phyloP scores from a whole-genome alignment of 2,888 invertebrate genomes.

The Branchipolynoe longqiensis region DNA sequence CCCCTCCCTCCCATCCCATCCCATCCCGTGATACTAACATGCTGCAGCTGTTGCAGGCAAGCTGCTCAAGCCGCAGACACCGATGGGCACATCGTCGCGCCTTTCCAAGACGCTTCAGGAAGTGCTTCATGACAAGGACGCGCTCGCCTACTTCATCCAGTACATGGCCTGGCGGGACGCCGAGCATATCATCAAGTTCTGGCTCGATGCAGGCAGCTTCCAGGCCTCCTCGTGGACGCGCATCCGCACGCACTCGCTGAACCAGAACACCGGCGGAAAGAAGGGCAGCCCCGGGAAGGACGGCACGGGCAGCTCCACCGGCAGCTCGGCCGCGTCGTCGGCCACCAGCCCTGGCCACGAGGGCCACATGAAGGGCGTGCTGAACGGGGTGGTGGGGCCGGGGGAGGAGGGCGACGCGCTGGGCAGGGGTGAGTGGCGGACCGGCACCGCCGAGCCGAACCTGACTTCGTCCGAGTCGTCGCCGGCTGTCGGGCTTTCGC shows the following conservation, averaged over 20 bases:
- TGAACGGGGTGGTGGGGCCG: not conserved
- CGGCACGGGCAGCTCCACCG: not conserved
- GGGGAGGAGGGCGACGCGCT: not conserved
- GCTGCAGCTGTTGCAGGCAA: slow-evolving; percentile 31
- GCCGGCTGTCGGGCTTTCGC: too few relatives aligned
- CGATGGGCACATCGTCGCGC: slow-evolving; percentile 62
- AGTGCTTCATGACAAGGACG: slow-evolving; percentile 89
- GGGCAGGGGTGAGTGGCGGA: not conserved
- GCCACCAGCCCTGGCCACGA: slow-evolving; percentile 41
- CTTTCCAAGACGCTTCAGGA: slow-evolving; percentile 86
- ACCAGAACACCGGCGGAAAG: not conserved
- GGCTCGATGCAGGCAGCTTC: slow-evolving; percentile 83
- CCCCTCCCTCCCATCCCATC: too few relatives aligned
- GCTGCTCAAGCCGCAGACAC: slow-evolving; percentile 58
- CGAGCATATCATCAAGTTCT: slow-evolving; percentile 83
- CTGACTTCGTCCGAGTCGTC: too few relatives aligned
- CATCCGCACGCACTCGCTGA: slow-evolving; percentile 51
- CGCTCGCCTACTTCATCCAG: slow-evolving; percentile 91
- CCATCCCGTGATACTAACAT: too few relatives aligned
- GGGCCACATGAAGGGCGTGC: not conserved
- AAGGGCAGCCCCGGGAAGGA: not conserved
- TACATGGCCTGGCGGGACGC: slow-evolving; percentile 88
- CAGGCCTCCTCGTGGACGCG: slow-evolving; percentile 67
- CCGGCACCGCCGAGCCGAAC: slow-evolving; percentile 45
- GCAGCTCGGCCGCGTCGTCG: not conserved